Evolutionary conservation across 1,140 invertebrate genomes (phyloP).

Genomic region (Geopemphigus sp.): DNA sequence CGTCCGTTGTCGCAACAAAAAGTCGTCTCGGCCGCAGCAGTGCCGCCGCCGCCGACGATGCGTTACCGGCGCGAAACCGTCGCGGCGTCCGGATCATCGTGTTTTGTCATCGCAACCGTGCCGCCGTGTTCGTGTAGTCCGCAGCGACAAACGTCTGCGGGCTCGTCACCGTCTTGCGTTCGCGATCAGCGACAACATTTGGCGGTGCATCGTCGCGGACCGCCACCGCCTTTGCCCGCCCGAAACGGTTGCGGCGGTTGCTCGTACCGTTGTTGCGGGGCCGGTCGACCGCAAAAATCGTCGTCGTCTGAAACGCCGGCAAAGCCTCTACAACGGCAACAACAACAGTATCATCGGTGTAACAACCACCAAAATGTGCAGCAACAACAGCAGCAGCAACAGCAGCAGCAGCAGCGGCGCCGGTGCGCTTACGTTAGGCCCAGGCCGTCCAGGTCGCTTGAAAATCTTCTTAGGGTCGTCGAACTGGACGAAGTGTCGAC

Average conservation of each 20-base stretch:
- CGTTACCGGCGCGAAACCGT: slow-evolving; percentile 3
- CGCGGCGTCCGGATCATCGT: background rate
- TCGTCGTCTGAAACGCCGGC: background rate
- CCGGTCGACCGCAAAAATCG: background rate
- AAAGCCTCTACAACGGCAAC: background rate
- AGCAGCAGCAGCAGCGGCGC: background rate
- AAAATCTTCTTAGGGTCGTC: slow-evolving; percentile 18
- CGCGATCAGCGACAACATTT: background rate
- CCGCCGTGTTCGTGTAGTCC: slow-evolving; percentile 22
- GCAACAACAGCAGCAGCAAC: background rate
- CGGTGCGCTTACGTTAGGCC: slow-evolving; percentile 27
- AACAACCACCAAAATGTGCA: background rate
- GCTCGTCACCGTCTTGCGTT: slow-evolving; percentile 20
- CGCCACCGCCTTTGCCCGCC: background rate
- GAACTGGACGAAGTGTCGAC: slow-evolving; percentile 29
- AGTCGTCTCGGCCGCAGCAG: slow-evolving; percentile 5
- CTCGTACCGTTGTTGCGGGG: slow-evolving; percentile 25
- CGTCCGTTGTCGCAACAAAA: slow-evolving; percentile 17
- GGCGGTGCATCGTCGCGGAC: slow-evolving; percentile 1
- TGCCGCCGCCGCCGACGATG: slow-evolving; percentile 11
- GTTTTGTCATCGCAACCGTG: slow-evolving; percentile 7
- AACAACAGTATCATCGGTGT: background rate
- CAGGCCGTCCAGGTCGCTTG: slow-evolving; percentile 33
- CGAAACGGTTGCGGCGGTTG: background rate
- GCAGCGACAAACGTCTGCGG: background rate